Conservation (phyloP, 2,888 invertebrate species). For the Volucella zonaria region DNA sequence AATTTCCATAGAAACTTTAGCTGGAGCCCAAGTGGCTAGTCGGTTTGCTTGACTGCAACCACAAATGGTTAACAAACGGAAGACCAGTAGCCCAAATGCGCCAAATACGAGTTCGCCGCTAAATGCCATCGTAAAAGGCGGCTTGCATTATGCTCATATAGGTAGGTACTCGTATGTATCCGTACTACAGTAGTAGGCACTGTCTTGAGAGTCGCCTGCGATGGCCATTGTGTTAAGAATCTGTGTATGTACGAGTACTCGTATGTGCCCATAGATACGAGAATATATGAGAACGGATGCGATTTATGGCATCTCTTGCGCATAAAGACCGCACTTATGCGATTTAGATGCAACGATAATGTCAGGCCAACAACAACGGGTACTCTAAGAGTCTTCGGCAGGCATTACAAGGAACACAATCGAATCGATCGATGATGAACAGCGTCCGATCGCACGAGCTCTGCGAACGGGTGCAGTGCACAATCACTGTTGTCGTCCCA, state of each 20-base stretch:
- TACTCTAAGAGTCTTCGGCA: constrained; percentile 19
- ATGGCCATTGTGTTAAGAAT: not conserved
- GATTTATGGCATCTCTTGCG: constrained; percentile 70
- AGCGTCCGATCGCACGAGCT: constrained; percentile 65
- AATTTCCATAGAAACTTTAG: constrained; percentile 53
- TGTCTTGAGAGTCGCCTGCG: not conserved
- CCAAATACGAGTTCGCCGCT: constrained; percentile 56
- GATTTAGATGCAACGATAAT: constrained; percentile 69
- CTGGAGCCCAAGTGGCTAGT: constrained; percentile 7
- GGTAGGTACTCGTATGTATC: not conserved
- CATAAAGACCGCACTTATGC: constrained; percentile 69
- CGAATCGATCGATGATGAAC: constrained; percentile 67
- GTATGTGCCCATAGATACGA: not conserved
- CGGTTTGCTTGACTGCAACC: not conserved
- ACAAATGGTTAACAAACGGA: constrained; percentile 54
- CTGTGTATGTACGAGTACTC: not conserved
- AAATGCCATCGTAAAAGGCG: constrained; percentile 53
- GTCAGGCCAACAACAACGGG: constrained; percentile 61
- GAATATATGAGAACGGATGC: constrained; percentile 40
- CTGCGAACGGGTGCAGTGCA: not conserved
- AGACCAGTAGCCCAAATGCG: constrained; percentile 63
- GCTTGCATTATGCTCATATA: constrained; percentile 21
- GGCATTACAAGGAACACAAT: constrained; percentile 34
- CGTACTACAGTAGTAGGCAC: not conserved
- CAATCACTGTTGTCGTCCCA: not conserved